Percentiles rank a stretch among this genome's conserved stretches.
phyloP scores from a whole-genome alignment of 2,113 vertebrate genomes.

The Cololabis saira region DNA sequence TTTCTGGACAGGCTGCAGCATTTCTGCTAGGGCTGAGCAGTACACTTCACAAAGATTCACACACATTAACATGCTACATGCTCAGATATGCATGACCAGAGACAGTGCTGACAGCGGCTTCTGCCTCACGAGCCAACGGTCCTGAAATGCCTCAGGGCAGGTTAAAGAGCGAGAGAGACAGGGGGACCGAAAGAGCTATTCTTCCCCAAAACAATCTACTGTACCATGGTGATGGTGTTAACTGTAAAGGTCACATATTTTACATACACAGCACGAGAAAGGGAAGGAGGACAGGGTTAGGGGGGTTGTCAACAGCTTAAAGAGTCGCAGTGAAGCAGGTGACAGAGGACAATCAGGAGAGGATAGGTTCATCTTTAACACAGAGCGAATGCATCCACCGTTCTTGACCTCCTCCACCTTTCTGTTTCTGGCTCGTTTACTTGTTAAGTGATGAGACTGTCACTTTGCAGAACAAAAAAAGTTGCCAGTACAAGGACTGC shows the following conservation, averaged over 20 bases:
- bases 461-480: conserved; percentile 46
- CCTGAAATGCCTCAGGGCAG: conserved; percentile 17
- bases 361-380: neutral
- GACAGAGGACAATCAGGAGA: neutral
- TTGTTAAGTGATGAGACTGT: conserved; percentile 42
- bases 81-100: conserved; percentile 29
- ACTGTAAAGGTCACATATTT: conserved; percentile 9
- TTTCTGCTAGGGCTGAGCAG: conserved; percentile 44
- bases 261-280: neutral
- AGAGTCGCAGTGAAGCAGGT: neutral
- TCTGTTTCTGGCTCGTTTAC: conserved; percentile 30
- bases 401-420: conserved; percentile 9
- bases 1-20: conserved; percentile 42
- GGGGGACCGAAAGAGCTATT: conserved; percentile 1
- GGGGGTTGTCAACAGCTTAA: neutral
- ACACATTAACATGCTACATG: conserved; percentile 18
- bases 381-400: neutral
- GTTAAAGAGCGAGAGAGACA: conserved; percentile 3
- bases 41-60: conserved; percentile 5
- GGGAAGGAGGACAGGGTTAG: neutral
- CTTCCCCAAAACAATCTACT: conserved; percentile 6
- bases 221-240: conserved; percentile 20
- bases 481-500: conserved; percentile 33
- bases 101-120: conserved; percentile 37
- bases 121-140: conserved; percentile 46